Percentiles rank a stretch among this genome's conserved stretches.
Conservation (phyloP, 2,797 vertebrate species). For the Falco concolor region DNA sequence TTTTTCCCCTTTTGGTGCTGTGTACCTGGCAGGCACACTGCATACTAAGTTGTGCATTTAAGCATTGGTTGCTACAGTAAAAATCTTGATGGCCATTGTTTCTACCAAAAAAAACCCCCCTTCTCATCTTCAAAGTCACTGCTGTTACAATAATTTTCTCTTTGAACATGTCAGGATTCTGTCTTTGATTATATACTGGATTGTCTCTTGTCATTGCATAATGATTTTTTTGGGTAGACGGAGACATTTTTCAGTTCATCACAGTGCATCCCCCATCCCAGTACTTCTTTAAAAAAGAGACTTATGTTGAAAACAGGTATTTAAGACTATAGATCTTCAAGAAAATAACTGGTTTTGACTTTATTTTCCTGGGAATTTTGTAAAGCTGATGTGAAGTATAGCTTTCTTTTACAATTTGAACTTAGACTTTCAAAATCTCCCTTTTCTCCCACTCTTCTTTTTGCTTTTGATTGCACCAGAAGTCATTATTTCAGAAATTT, state of each 20-base stretch:
- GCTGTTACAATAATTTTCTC: slow-evolving; percentile 26
- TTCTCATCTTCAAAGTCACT: slow-evolving; percentile 5
- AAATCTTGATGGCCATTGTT: slow-evolving; percentile 27
- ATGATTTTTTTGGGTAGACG: not conserved
- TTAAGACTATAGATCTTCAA: slow-evolving; percentile 30
- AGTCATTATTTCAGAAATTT: not conserved
- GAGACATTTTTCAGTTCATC: slow-evolving; percentile 13
- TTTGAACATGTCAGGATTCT: slow-evolving; percentile 38
- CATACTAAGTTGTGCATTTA: not conserved
- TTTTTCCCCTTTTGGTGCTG: not conserved
- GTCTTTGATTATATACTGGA: slow-evolving; percentile 30
- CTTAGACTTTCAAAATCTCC: not conserved
- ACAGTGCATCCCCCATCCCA: not conserved
- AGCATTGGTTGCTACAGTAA: not conserved
- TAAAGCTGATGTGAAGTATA: not conserved
- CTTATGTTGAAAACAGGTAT: slow-evolving; percentile 22
- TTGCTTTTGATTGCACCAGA: not conserved
- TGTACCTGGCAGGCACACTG: not conserved
- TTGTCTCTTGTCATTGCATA: slow-evolving; percentile 48
- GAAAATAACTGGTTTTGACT: slow-evolving; percentile 40
- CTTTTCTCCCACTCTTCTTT: not conserved
- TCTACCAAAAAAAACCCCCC: not conserved
- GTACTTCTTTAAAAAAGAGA: not conserved
- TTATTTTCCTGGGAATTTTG: slow-evolving; percentile 18
- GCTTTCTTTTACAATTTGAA: not conserved